phyloP scores from a whole-genome alignment of 35 echinoderm and acorn worm genomes.

The Patiria miniata region DNA sequence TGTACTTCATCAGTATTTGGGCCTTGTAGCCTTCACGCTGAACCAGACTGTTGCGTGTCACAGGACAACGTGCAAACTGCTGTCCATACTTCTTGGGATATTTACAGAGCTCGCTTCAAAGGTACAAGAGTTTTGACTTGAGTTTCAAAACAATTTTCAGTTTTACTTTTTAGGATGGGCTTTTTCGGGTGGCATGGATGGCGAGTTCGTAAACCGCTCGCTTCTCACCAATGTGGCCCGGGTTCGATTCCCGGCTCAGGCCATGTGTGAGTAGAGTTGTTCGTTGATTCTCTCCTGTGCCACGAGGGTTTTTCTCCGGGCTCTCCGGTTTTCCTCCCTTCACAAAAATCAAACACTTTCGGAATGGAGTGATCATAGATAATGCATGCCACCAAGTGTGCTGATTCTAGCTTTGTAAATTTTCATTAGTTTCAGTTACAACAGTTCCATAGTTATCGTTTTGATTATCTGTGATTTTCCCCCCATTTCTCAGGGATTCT shows the following conservation, averaged over 20 bases:
- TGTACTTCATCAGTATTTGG: slow-evolving; percentile 84
- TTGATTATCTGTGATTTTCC: neutral
- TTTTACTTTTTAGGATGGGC: neutral
- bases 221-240: neutral
- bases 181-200: neutral
- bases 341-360: too few relatives aligned
- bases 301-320: too few relatives aligned
- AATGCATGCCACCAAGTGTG: too few relatives aligned
- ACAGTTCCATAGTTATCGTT: too few relatives aligned
- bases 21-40: slow-evolving; percentile 61
- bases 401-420: too few relatives aligned
- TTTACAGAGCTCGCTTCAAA: slow-evolving; percentile 90
- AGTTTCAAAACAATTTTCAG: neutral
- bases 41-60: slow-evolving; percentile 70
- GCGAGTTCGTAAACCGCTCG: neutral
- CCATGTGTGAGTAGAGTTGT: too few relatives aligned
- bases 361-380: neutral
- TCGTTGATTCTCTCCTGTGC: too few relatives aligned
- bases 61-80: slow-evolving; percentile 74
- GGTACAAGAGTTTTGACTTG: slow-evolving; percentile 26
- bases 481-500: slow-evolving; percentile 71
- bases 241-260: too few relatives aligned
- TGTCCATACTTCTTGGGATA: slow-evolving; percentile 80
- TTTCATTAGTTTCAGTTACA: too few relatives aligned
- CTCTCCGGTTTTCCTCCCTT: too few relatives aligned